phyloP scores from a whole-genome alignment of 2,113 vertebrate genomes.

The Xyliphius kryptos region DNA sequence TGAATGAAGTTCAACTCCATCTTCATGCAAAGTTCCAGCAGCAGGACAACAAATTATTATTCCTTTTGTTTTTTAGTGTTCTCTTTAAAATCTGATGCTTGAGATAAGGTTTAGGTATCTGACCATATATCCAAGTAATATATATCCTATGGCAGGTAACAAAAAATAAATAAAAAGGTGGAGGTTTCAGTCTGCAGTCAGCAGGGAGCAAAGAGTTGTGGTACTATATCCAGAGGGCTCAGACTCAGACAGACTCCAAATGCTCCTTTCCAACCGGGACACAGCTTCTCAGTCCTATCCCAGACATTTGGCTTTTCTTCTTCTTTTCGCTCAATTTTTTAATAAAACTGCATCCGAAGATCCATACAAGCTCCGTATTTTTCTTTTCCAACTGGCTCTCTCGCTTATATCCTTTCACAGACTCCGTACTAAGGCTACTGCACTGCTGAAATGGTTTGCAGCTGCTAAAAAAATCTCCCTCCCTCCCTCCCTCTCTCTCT shows the following conservation, averaged over 20 bases:
- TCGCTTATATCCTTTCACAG: not conserved
- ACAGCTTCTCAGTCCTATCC: conserved; percentile 51
- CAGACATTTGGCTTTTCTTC: conserved; percentile 41
- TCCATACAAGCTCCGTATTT: conserved; percentile 50
- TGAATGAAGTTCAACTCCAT: too few species aligned
- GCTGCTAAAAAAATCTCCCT: conserved; percentile 73
- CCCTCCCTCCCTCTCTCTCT: conserved; percentile 34
- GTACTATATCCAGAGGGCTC: conserved; percentile 65
- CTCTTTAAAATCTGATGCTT: too few species aligned
- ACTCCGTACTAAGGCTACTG: conserved; percentile 60
- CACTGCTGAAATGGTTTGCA: conserved; percentile 76
- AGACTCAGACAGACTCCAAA: conserved; percentile 53
- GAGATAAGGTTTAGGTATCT: conserved; percentile 29
- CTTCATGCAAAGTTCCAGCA: too few species aligned
- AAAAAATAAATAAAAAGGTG: conserved; percentile 22
- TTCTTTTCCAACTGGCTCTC: conserved; percentile 37
- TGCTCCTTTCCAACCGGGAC: conserved; percentile 36
- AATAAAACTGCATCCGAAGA: conserved; percentile 42
- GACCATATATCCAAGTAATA: conserved; percentile 40
- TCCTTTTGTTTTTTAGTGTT: too few species aligned
- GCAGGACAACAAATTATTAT: too few species aligned
- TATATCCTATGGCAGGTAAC: conserved; percentile 34
- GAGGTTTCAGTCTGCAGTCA: conserved; percentile 41
- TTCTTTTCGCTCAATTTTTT: conserved; percentile 31
- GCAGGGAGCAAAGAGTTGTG: conserved; percentile 51